phyloP scores from a whole-genome alignment of 2,113 vertebrate species.

The Bambusicola thoracicus region DNA sequence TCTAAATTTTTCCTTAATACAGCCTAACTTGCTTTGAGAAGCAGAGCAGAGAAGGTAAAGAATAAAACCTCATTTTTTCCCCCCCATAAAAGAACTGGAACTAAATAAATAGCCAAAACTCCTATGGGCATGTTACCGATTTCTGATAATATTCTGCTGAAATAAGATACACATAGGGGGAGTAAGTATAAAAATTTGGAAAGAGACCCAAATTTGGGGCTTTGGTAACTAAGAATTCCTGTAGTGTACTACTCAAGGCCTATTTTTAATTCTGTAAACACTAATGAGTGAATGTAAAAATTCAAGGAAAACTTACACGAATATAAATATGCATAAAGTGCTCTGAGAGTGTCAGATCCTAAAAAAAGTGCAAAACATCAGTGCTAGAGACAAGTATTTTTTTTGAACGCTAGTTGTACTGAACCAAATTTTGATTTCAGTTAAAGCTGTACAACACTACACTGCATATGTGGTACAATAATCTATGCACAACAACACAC shows the following conservation, averaged over 20 bases:
- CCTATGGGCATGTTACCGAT: not conserved
- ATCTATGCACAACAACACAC: constrained; percentile 24
- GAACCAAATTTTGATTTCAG: not conserved
- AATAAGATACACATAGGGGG: not conserved
- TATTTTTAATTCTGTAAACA: constrained; percentile 6
- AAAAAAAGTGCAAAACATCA: constrained; percentile 31
- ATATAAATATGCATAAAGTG: constrained; percentile 15
- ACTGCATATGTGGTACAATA: not conserved
- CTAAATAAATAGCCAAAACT: not conserved
- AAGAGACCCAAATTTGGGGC: not conserved
- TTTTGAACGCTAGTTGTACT: not conserved
- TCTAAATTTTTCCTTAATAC: not conserved
- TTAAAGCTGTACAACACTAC: not conserved
- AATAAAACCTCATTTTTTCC: not conserved
- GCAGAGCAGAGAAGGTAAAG: not conserved
- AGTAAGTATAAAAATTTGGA: constrained; percentile 2
- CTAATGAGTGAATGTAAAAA: constrained; percentile 7
- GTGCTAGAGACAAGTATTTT: not conserved
- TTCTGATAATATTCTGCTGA: not conserved
- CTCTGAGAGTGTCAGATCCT: not conserved
- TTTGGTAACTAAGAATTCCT: not conserved
- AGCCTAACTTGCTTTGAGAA: constrained; percentile 2
- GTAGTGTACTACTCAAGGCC: not conserved
- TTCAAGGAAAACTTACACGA: constrained; percentile 18
- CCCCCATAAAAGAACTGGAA: not conserved